Evolutionary conservation across 2,888 invertebrate genomes (phyloP).

Genomic region (Meteorus colon): DNA sequence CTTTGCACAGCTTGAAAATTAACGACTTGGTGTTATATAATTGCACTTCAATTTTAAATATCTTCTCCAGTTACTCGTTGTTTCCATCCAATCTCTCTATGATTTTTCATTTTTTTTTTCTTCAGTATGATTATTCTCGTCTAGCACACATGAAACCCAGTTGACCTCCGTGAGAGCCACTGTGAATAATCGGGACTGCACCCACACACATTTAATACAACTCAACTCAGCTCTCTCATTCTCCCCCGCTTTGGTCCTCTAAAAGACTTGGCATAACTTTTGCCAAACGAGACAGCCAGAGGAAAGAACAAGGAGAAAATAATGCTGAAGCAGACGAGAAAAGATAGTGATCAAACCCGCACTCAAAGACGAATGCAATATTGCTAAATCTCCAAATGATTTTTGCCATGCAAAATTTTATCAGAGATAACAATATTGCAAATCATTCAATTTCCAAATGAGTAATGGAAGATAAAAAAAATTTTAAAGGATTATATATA

Average conservation of each 20-base stretch:
- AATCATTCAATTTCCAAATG: constrained; percentile 1
- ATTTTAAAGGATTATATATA: background rate
- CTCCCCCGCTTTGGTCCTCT: constrained; percentile 26
- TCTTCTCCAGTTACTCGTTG: too few relatives aligned
- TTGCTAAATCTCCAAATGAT: constrained; percentile 13
- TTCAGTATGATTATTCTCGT: background rate
- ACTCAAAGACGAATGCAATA: background rate
- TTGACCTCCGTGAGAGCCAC: constrained; percentile 58
- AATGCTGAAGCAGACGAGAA: constrained; percentile 7
- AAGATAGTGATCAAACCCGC: constrained; percentile 14
- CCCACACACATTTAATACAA: constrained; percentile 52
- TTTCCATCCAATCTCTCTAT: background rate
- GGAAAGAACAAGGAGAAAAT: constrained; percentile 12
- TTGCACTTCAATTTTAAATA: too few relatives aligned
- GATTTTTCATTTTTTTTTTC: constrained; percentile 23
- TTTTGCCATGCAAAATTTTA: constrained; percentile 23
- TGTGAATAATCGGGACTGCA: constrained; percentile 65
- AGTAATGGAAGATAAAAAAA: constrained; percentile 1
- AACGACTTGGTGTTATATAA: too few relatives aligned
- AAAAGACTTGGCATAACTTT: constrained; percentile 35
- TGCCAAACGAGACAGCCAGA: constrained; percentile 31
- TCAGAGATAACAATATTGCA: constrained; percentile 9
- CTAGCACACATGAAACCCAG: constrained; percentile 14
- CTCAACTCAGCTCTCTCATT: constrained; percentile 12
- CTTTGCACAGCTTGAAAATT: too few relatives aligned